These are phyloP conservation scores for Simalia tracyae DNA, from an alignment of 2,797 vertebrate species.

Conservation along the genomic window DNA sequence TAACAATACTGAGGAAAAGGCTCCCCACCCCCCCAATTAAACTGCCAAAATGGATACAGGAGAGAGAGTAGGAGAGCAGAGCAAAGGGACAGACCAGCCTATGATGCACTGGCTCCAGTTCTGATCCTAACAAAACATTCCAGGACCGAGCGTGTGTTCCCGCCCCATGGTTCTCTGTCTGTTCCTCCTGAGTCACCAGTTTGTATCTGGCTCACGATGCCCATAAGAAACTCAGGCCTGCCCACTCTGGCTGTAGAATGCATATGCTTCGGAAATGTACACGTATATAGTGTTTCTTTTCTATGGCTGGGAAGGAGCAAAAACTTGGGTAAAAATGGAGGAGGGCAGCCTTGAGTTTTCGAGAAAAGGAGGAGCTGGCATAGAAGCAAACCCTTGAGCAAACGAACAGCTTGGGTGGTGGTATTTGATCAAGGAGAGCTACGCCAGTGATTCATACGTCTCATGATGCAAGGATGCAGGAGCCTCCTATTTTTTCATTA, in stretches of 20 bases:
- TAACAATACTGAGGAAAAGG: not conserved
- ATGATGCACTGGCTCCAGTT: too few species aligned
- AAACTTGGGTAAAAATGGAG: not conserved
- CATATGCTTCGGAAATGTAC: not conserved
- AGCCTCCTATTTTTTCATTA: not conserved
- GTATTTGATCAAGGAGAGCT: not conserved
- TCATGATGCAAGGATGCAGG: not conserved
- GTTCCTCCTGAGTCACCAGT: too few species aligned
- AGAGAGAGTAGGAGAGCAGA: too few species aligned
- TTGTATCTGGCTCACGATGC: too few species aligned
- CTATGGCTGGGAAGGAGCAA: not conserved
- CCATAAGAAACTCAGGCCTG: too few species aligned
- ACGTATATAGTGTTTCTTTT: too few species aligned
- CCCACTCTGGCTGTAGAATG: not conserved
- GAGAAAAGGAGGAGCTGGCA: not conserved
- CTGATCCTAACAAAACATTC: too few species aligned
- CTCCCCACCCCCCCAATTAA: too few species aligned
- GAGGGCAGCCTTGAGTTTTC: not conserved
- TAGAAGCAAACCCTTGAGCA: not conserved
- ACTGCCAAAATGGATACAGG: too few species aligned
- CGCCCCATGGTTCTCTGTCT: too few species aligned
- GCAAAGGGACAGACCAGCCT: too few species aligned
- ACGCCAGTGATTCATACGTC: not conserved
- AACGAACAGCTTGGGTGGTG: not conserved
- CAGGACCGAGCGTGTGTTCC: too few species aligned